Evolutionary conservation across 2,113 vertebrate genomes (phyloP), one percentile per base, ranked within the genome.

Genomic region (Vireo altiloquus): DNA sequence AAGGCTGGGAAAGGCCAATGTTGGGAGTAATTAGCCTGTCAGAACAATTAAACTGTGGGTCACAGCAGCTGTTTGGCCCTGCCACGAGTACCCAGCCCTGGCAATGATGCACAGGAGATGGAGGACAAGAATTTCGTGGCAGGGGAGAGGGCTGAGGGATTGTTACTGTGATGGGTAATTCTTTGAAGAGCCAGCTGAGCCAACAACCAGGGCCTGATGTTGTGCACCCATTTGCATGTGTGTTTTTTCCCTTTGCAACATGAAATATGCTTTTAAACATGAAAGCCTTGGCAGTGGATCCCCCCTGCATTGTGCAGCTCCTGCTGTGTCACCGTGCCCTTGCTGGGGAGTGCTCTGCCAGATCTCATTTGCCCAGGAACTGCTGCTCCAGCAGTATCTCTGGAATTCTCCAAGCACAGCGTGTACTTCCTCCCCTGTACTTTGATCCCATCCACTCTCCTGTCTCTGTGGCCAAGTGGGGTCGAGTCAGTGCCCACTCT

Each of bases 251-350:
- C 61, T 86, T 87, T 93, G 86, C 88, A 71, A 42, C 15, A 7
- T 79, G 69, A 96, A 95, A 92, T 92, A 87, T 10, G 92, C 94
- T 89, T 93, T 81, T 24, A 39, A 87, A 90, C 95, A 94, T 96
- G 89, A 96, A 97, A 96, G 96, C 90, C 80, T 93, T 96, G 96
- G 96, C 95, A 95, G 76, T 10, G 37, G 66, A 21, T 88, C 65
- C 28, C 82, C 57, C 4, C 82, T 83, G 94, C 82, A 96, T 97
- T 97, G 96, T 97, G 88, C 95, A 87, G 92, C 60, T 89, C 82
- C 76, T 86, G 80, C 70, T 49, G 21, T 97, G 96, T 97, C 96
- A 97, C 94, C 15, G 94, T 95, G 96, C 93, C 96, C 95, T 96
- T 81, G 88, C 79, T 44, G 76, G 90, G 54, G 78, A 49, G 85